Evolutionary conservation across 2,888 invertebrate genomes (phyloP).

Genomic region (Drosophila peninsularis): DNA sequence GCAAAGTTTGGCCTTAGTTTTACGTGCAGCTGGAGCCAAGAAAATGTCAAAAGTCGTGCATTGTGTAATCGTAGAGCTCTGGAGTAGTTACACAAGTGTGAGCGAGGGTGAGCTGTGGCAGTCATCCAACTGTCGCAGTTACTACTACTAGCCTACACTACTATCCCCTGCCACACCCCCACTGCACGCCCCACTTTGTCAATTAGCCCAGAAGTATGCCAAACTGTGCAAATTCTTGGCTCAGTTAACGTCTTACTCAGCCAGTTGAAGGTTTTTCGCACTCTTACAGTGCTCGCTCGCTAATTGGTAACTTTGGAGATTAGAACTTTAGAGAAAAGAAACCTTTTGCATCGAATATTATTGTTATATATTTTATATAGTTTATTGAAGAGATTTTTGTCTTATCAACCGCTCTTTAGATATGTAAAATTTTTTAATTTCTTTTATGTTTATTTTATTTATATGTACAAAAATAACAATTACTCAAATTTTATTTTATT

Average conservation of each 20-base stretch:
- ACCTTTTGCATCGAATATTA: not conserved
- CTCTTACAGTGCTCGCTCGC: not conserved
- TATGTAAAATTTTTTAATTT: no score
- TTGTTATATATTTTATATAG: no score
- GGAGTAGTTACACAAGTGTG: slow-evolving; percentile 11
- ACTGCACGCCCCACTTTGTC: slow-evolving; percentile 17
- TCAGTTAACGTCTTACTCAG: slow-evolving; percentile 12
- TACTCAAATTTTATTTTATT: no score
- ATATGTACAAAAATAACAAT: not conserved
- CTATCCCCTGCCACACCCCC: not conserved
- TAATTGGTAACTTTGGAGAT: not conserved
- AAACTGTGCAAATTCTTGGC: slow-evolving; percentile 11
- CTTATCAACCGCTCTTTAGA: no score
- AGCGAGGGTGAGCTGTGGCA: slow-evolving; percentile 5
- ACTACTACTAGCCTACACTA: not conserved
- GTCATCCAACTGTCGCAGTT: slow-evolving; percentile 2
- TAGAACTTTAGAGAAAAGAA: not conserved
- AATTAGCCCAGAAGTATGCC: slow-evolving; percentile 25
- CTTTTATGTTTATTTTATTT: no score
- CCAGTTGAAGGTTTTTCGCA: not conserved
- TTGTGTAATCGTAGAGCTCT: slow-evolving; percentile 42
- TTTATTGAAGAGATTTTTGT: no score
- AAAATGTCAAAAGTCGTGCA: slow-evolving; percentile 60
- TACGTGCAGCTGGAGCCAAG: slow-evolving; percentile 19
- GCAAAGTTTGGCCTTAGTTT: not conserved